These are phyloP conservation scores for Diorhabda sublineata DNA, from an alignment of 1,140 invertebrate genomes.

Conservation along the genomic window DNA sequence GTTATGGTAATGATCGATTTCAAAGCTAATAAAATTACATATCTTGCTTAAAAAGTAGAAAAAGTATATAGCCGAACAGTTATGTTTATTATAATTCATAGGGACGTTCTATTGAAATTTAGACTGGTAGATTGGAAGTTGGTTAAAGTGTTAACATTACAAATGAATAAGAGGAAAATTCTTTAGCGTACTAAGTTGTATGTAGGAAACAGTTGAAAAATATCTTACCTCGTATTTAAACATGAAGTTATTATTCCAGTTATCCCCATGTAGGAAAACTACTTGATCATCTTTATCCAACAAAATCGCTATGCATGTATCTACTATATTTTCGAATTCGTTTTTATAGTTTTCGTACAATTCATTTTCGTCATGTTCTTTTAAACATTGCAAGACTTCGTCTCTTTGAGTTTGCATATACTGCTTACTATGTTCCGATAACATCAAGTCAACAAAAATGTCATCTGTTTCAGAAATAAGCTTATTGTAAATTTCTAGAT, in stretches of 20 bases:
- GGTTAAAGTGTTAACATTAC: background rate
- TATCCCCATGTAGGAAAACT: slow-evolving; percentile 34
- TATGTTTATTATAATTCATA: no score
- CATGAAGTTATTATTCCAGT: slow-evolving; percentile 38
- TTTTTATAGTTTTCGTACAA: slow-evolving; percentile 19
- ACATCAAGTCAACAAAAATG: slow-evolving; percentile 20
- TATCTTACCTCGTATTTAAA: slow-evolving; percentile 28
- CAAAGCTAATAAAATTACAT: background rate
- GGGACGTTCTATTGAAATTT: no score
- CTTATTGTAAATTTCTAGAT: slow-evolving; percentile 36
- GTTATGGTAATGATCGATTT: background rate
- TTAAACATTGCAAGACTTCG: slow-evolving; percentile 13
- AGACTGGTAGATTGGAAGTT: no score
- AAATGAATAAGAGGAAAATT: background rate
- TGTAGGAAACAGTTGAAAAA: background rate
- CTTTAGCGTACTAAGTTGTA: background rate
- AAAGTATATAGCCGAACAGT: no score
- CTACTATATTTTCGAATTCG: slow-evolving; percentile 6
- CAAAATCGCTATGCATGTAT: slow-evolving; percentile 22
- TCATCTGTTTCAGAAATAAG: slow-evolving; percentile 15
- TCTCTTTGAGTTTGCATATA: background rate
- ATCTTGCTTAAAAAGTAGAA: no score
- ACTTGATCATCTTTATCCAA: slow-evolving; percentile 12
- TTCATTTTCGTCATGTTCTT: slow-evolving; percentile 21
- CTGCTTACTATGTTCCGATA: slow-evolving; percentile 14